A percentile compares a stretch with the other conserved stretches of the same genome.
These are phyloP conservation scores for Yasuhikotakia modesta DNA, from an alignment of 2,797 vertebrate species.

Conservation along the genomic window DNA sequence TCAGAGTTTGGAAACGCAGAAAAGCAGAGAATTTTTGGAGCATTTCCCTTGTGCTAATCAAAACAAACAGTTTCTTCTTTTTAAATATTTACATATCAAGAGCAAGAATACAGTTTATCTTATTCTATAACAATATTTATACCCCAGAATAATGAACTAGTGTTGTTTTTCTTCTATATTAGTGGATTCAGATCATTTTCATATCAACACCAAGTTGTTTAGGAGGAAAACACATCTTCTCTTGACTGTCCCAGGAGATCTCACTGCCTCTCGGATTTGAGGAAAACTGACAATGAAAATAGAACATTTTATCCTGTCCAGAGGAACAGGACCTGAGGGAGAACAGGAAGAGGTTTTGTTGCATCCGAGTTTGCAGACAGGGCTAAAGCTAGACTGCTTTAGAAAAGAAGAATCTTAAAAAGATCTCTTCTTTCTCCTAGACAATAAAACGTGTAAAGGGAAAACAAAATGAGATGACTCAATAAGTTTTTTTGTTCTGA, in stretches of 20 bases:
- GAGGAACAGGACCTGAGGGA: constrained; percentile 44
- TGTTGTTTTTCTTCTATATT: constrained; percentile 46
- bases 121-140: constrained; percentile 36
- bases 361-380: constrained; percentile 15
- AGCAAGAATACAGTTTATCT: constrained; percentile 37
- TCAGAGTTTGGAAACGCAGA: neutral
- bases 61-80: no score
- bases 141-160: constrained; percentile 29
- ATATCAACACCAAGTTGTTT: constrained; percentile 40
- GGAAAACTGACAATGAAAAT: constrained; percentile 38
- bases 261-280: constrained; percentile 29
- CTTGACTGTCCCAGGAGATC: constrained; percentile 26
- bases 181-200: constrained; percentile 49
- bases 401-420: neutral
- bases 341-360: constrained; percentile 32
- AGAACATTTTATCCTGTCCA: constrained; percentile 40
- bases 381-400: constrained; percentile 11
- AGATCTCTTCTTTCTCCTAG: neutral
- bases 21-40: no score
- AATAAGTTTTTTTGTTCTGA: no score
- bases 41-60: no score
- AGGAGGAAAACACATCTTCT: constrained; percentile 44
- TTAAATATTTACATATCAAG: no score
- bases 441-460: neutral
- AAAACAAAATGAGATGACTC: no score